Conservation (phyloP, 2,888 invertebrate genomes). For the Choreutis nemorana region DNA sequence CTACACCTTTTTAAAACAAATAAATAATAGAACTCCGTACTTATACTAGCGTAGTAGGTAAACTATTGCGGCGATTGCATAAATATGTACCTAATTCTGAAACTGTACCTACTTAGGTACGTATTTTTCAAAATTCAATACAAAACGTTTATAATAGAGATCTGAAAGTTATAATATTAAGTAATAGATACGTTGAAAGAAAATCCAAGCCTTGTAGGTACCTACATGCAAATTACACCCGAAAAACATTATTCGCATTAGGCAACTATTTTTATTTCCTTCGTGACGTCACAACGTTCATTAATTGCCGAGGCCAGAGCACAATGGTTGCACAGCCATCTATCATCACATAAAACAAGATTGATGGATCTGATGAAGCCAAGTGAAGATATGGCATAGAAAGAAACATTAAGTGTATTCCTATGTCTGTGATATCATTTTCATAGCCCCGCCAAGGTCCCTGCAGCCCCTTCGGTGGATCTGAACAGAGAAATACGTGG, state of each 20-base stretch:
- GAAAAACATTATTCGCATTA: too few species aligned
- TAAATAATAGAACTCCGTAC: too few species aligned
- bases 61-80: too few species aligned
- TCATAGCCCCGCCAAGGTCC: constrained; percentile 46
- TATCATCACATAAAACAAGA: constrained; percentile 41
- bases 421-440: constrained; percentile 60
- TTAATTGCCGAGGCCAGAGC: constrained; percentile 29
- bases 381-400: constrained; percentile 46
- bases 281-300: constrained; percentile 14
- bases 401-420: constrained; percentile 61
- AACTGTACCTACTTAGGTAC: too few species aligned
- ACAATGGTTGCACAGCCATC: constrained; percentile 23
- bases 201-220: too few species aligned
- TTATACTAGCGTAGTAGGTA: too few species aligned
- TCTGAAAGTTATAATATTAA: too few species aligned
- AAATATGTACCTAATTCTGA: too few species aligned
- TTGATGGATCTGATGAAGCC: constrained; percentile 30
- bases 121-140: neutral
- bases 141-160: neutral
- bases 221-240: too few species aligned
- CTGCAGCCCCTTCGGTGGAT: constrained; percentile 34
- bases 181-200: too few species aligned
- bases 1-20: too few species aligned
- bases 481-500: constrained; percentile 22
- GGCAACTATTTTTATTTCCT: too few species aligned